Evolutionary conservation across 2,113 vertebrate genomes (phyloP).

Genomic region (Archilochus colubris): DNA sequence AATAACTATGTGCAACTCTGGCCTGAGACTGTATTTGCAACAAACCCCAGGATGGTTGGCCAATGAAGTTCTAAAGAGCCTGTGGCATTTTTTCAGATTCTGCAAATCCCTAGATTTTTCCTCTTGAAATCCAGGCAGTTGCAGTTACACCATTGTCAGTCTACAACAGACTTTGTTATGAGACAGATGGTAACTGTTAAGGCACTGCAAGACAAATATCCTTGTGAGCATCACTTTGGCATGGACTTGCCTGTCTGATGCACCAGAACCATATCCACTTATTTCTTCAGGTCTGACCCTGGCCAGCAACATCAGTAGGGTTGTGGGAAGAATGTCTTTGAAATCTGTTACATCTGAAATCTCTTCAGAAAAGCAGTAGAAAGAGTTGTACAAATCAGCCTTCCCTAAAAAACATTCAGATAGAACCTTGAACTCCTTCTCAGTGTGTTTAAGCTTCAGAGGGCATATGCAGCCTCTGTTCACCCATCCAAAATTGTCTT

Average conservation of each 20-base stretch:
- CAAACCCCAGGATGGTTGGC: not conserved
- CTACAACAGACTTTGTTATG: not conserved
- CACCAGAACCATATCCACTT: not conserved
- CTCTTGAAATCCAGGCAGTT: not conserved
- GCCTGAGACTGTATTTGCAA: not conserved
- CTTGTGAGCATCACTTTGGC: not conserved
- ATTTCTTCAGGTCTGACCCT: not conserved
- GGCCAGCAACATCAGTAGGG: not conserved
- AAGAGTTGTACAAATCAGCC: not conserved
- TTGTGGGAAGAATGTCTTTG: not conserved
- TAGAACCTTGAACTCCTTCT: not conserved
- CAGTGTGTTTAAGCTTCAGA: not conserved
- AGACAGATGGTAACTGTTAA: constrained; percentile 26
- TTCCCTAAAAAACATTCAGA: not conserved
- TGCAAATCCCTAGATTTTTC: not conserved
- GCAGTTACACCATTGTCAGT: not conserved
- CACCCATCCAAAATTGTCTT: not conserved
- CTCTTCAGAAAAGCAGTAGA: not conserved
- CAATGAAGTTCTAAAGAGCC: not conserved
- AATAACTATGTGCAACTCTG: not conserved
- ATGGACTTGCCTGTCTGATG: not conserved
- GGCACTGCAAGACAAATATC: not conserved
- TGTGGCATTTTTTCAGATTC: not conserved
- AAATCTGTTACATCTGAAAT: not conserved
- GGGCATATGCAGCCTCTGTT: not conserved